Evolutionary conservation across 2,888 invertebrate genomes (phyloP).

Genomic region (Matsumyia berberina): DNA sequence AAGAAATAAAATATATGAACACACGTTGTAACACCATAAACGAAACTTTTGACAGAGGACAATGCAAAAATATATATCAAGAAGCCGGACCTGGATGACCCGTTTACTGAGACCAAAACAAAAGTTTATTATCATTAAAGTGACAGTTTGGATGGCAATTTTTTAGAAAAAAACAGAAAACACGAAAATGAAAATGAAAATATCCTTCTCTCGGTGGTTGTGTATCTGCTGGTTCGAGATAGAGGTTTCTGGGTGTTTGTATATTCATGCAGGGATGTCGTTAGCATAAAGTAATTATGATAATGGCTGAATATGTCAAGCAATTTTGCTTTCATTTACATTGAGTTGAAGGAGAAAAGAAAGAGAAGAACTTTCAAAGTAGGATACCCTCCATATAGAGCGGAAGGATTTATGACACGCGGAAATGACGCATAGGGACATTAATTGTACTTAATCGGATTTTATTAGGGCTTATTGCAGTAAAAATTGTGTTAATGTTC

Average conservation of each 20-base stretch:
- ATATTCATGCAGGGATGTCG: constrained; percentile 65
- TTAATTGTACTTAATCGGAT: constrained; percentile 73
- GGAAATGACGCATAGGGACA: constrained; percentile 63
- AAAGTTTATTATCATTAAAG: constrained; percentile 70
- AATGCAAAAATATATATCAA: constrained; percentile 26
- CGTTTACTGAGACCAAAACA: constrained; percentile 38
- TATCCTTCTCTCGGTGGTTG: constrained; percentile 17
- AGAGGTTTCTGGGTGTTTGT: constrained; percentile 6
- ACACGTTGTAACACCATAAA: constrained; percentile 22
- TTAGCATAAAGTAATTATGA: constrained; percentile 76
- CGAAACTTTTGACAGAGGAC: constrained; percentile 35
- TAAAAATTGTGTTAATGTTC: constrained; percentile 53
- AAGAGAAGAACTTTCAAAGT: constrained; percentile 22
- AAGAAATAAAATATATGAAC: constrained; percentile 47
- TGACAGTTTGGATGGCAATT: constrained; percentile 66
- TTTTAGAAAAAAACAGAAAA: background rate
- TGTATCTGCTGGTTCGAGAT: constrained; percentile 21
- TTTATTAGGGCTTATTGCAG: constrained; percentile 65
- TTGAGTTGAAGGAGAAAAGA: constrained; percentile 14
- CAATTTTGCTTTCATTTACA: constrained; percentile 73
- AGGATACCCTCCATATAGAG: constrained; percentile 32
- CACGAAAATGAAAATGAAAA: constrained; percentile 14
- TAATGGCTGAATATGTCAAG: constrained; percentile 75
- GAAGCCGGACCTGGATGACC: constrained; percentile 49
- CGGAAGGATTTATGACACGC: constrained; percentile 66